Base-by-base conservation (phyloP, 2,797 vertebrate genomes). In the Rhabdomys pumilio region DNA sequence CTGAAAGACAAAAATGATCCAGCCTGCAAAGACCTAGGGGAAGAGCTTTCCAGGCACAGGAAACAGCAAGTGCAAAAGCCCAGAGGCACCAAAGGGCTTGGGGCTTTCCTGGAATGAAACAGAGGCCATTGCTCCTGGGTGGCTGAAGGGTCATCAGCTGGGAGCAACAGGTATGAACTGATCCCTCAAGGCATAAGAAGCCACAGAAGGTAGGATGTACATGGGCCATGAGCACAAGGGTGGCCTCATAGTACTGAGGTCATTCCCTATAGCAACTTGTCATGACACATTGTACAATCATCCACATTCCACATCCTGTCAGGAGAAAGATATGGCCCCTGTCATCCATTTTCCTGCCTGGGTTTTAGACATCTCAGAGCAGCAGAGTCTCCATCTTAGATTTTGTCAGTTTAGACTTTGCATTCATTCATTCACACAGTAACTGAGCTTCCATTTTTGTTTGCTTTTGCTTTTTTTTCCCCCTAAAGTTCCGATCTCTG, bases 1-100 rank as follows among this genome's bases (percentile, higher is more conserved):
- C 73, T 31, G 55, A 93, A 95, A 72, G 77, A 89, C 80, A 41
- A 82, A 91, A 85, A 95, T 53, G 67, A 89, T 15, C 41, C 31
- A 79, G 3, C 34, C 12, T 57, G 69, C 26, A 69, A 91, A 89
- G 34, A 83, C 92, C 87, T 72, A 6, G 61, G n/a, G 63, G 34
- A 93, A 95, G 75, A 89, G 86, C 44, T 80, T 94, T 94, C 57
- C 41, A 87, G 86, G 73, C 59, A 81, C 20, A 80, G 24, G 26
- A 20, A 91, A 81, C 1, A 80, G 26, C 3, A 59, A 93, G 53
- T 19, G 1, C 59, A 63, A 61, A 65, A 50, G 13, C 31, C 80
- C 75, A 26, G 26, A 59, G 82, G 77, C 77, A 93, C 55, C 59
- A 55, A 83, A 91, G n/a, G 34, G 24, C 12, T 79, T 84, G 29